phyloP scores from a whole-genome alignment of 2,888 invertebrate genomes.

The Cephus sareptanus region DNA sequence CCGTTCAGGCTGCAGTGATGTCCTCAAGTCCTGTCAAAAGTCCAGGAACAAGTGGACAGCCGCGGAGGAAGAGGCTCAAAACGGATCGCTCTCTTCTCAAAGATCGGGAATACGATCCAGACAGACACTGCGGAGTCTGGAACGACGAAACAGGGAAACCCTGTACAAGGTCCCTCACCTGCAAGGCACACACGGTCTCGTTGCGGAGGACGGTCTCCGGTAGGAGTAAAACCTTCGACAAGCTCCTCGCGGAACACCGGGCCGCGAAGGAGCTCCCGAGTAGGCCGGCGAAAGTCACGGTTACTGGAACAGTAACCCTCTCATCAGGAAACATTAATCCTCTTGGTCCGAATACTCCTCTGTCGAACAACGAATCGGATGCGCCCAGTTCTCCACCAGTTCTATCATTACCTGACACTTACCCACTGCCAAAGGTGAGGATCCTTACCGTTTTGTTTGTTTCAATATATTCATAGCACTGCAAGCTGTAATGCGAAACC shows the following conservation, averaged over 20 bases:
- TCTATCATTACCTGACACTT: constrained; percentile 61
- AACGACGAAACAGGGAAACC: constrained; percentile 76
- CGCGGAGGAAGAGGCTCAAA: constrained; percentile 60
- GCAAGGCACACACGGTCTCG: constrained; percentile 77
- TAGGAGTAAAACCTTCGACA: constrained; percentile 80
- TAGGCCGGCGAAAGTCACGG: constrained; percentile 48
- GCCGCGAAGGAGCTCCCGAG: constrained; percentile 72
- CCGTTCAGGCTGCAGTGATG: constrained; percentile 41
- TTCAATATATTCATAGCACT: background rate
- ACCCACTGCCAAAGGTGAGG: constrained; percentile 63
- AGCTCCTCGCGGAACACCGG: constrained; percentile 78
- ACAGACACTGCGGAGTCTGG: constrained; percentile 85
- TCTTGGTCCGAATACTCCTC: constrained; percentile 61
- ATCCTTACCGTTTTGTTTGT: background rate
- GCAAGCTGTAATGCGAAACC: background rate
- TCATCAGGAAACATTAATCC: constrained; percentile 37
- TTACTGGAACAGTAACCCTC: constrained; percentile 25
- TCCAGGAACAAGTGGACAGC: constrained; percentile 48
- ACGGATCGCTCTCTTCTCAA: constrained; percentile 62
- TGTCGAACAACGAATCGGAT: constrained; percentile 72
- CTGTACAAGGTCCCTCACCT: constrained; percentile 84
- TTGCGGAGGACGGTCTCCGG: constrained; percentile 78
- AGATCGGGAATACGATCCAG: constrained; percentile 81
- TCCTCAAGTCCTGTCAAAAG: constrained; percentile 57
- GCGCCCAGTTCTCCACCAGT: constrained; percentile 68